These are phyloP conservation scores for Istiophorus platypterus DNA, from an alignment of 2,113 vertebrate species.

Conservation along the genomic window DNA sequence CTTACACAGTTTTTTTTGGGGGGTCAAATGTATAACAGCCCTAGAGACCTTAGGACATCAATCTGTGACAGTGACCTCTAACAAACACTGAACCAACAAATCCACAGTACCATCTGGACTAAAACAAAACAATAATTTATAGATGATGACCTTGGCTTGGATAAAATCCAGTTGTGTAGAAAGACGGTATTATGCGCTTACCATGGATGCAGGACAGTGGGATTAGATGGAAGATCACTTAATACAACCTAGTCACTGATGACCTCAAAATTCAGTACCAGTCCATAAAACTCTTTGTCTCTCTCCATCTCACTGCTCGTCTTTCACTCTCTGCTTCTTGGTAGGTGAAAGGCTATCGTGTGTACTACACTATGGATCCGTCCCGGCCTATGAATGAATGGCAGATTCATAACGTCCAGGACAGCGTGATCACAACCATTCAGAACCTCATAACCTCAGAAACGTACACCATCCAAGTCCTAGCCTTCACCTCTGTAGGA, in stretches of 20 bases:
- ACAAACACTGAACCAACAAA: conserved; percentile 46
- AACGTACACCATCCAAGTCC: conserved; percentile 94
- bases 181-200: conserved; percentile 71
- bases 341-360: conserved; percentile 93
- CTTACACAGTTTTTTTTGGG: conserved; percentile 24
- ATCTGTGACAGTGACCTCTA: conserved; percentile 31
- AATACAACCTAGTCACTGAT: conserved; percentile 29
- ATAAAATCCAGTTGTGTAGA: conserved; percentile 44
- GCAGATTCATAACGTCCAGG: conserved; percentile 97
- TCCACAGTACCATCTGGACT: conserved; percentile 52
- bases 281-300: neutral
- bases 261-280: conserved; percentile 41
- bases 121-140: conserved; percentile 35
- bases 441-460: conserved; percentile 92
- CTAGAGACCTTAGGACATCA: conserved; percentile 21
- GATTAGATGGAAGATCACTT: conserved; percentile 52
- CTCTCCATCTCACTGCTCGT: neutral
- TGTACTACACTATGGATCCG: conserved; percentile 97
- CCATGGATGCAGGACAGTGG: conserved; percentile 36
- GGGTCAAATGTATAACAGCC: conserved; percentile 36
- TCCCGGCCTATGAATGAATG: conserved; percentile 92
- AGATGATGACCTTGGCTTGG: conserved; percentile 36
- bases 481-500: conserved; percentile 97
- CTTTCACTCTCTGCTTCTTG: conserved; percentile 7
- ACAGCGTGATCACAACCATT: conserved; percentile 95